A percentile compares a stretch with the other conserved stretches of the same genome.
phyloP scores from a whole-genome alignment of 2,113 vertebrate genomes.

The Oreotrochilus melanogaster region DNA sequence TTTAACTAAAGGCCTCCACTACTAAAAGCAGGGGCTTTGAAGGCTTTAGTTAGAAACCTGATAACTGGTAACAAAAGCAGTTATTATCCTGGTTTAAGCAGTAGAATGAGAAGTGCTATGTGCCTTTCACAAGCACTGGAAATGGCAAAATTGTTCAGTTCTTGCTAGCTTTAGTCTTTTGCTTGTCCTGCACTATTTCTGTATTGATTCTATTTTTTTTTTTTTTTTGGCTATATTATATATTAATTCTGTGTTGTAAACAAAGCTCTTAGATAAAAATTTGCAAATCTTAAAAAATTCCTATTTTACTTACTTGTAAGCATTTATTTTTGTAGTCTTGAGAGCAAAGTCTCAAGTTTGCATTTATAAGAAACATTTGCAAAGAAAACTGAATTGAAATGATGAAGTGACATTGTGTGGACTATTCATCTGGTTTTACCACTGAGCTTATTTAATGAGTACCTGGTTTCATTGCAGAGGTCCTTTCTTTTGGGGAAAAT shows the following conservation, averaged over 20 bases:
- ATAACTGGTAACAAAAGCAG: neutral
- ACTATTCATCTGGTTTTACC: conserved; percentile 3
- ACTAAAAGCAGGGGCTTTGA: neutral
- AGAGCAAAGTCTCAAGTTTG: conserved; percentile 17
- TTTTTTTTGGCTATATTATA: neutral
- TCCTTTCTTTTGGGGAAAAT: neutral
- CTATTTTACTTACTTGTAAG: neutral
- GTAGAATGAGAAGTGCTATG: neutral
- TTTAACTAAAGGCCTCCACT: neutral
- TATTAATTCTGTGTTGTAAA: neutral
- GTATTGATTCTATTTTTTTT: neutral
- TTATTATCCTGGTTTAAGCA: neutral
- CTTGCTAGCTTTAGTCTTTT: neutral
- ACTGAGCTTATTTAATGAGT: neutral
- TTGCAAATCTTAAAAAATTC: neutral
- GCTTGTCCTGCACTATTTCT: neutral
- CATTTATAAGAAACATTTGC: conserved; percentile 2
- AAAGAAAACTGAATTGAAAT: conserved; percentile 23
- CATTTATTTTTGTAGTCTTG: neutral
- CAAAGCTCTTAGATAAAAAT: neutral
- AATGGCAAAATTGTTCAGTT: neutral
- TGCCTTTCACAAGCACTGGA: neutral
- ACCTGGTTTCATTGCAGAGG: neutral
- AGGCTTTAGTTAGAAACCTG: neutral
- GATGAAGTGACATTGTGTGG: neutral